Evolutionary conservation across 2,113 vertebrate species (phyloP), one percentile per base, ranked within the genome.

Genomic region (Ifrita kowaldi): DNA sequence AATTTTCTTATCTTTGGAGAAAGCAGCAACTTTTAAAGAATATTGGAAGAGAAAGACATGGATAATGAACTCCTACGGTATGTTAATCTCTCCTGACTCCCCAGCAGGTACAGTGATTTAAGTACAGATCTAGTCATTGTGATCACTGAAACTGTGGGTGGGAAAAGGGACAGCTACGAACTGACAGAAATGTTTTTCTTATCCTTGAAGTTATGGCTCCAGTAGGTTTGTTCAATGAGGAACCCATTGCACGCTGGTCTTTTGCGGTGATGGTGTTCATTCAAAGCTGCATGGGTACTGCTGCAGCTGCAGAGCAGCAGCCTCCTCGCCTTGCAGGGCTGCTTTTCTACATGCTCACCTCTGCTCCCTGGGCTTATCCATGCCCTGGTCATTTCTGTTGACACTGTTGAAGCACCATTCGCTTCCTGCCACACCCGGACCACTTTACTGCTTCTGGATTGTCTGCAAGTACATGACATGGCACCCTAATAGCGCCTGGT

Each of bases 281-380:
- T 32, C 35, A 57, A 41, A 70, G 50, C 7, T 0, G 0, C 30
- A 28, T 0, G 0, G 70, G 15, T 27, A 10, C 41, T 27, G 26
- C 39, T 56, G 68, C 44, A 77, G 46, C 28, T 47, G 26, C 64
- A 85, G 44, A 49, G 33, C 21, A 1, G 6, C 57, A 60, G 50
- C 24, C 18, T 21, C n/a, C 33, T 12, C 16, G 17, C 30, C 52
- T 56, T 39, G 39, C 41, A 53, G 46, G 49, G 41, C 37, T 71
- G 35, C 37, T 81, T 89, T 89, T 37, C 52, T 41, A 35, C 39
- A 15, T 0, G 0, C 17, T 71, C 30, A 50, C 41, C 52, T 74
- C n/a, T 67, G 19, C 33, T 53, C 5, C 35, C 26, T 7, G 44
- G 56, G 30, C 8, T 47, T 46, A 27, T 5, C 9, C 13, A 10